A percentile compares a stretch with the other conserved stretches of the same genome.
These are phyloP conservation scores for Prionailurus viverrinus DNA, from an alignment of 2,113 vertebrate species.

Conservation along the genomic window DNA sequence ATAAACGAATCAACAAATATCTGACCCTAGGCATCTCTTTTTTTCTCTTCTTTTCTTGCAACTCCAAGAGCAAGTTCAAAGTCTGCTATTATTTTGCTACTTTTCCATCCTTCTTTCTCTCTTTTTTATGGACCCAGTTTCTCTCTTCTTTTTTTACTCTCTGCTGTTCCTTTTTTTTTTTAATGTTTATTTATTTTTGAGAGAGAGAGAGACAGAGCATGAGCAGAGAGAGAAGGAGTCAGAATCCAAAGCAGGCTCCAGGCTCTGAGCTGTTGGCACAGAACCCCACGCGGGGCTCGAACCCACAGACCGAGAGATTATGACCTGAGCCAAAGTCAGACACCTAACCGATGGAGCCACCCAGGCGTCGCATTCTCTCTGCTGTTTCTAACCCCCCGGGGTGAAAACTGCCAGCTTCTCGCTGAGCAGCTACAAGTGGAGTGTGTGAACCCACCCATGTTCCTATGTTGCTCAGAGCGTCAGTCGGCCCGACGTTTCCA, in stretches of 20 bases:
- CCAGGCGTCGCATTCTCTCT: not conserved
- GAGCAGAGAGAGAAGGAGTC: too few relatives aligned
- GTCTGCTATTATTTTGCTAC: not conserved
- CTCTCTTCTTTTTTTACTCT: not conserved
- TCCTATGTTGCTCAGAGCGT: not conserved
- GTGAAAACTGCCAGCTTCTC: not conserved
- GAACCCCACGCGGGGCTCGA: too few relatives aligned
- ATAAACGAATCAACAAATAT: not conserved
- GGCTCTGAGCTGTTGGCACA: too few relatives aligned
- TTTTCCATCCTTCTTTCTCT: not conserved
- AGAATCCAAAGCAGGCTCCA: too few relatives aligned
- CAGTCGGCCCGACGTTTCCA: not conserved
- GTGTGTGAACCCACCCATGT: not conserved
- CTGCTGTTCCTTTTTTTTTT: not conserved
- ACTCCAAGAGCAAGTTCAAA: conserved; percentile 5
- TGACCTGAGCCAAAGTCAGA: too few relatives aligned
- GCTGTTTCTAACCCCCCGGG: not conserved
- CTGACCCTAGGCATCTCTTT: not conserved
- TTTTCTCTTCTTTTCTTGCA: not conserved
- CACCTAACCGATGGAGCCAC: too few relatives aligned
- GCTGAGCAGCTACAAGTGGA: not conserved
- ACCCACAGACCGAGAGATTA: too few relatives aligned
- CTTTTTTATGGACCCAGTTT: not conserved
- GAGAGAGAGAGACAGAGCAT: too few relatives aligned
- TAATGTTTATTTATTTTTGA: too few relatives aligned